Evolutionary conservation across 2,113 vertebrate species (phyloP).

Genomic region (Campylomormyrus numenius): DNA sequence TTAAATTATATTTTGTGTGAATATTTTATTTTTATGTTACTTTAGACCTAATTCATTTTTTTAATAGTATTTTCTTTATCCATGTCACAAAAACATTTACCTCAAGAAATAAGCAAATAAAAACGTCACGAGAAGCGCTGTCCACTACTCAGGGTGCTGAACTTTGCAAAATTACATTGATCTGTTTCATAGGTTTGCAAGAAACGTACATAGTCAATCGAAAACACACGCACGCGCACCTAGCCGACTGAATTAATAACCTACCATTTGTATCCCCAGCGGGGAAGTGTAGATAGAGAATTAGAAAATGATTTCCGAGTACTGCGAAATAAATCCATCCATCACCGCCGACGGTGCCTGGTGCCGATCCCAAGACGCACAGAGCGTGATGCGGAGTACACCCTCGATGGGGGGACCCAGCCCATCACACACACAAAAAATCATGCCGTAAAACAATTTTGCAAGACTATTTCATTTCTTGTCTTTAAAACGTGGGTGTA

Average conservation of each 20-base stretch:
- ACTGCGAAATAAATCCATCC: neutral
- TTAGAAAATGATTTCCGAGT: neutral
- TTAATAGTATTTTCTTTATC: neutral
- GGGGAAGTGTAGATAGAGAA: neutral
- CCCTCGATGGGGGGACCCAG: neutral
- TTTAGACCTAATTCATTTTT: neutral
- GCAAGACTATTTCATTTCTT: neutral
- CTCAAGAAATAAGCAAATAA: neutral
- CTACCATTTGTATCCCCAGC: neutral
- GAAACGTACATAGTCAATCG: neutral
- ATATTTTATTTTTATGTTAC: neutral
- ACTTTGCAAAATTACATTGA: constrained; percentile 25
- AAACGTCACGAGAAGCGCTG: constrained; percentile 48
- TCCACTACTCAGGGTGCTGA: constrained; percentile 64
- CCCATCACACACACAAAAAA: neutral
- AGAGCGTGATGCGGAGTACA: neutral
- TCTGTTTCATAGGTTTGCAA: neutral
- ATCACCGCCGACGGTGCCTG: neutral
- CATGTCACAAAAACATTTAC: neutral
- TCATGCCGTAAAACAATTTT: neutral
- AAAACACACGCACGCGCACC: neutral
- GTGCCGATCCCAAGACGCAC: neutral
- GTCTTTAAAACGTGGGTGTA: neutral
- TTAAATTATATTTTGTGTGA: neutral
- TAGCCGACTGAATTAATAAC: neutral